phyloP scores from a whole-genome alignment of 1,140 invertebrate genomes.

The Formica exsecta region DNA sequence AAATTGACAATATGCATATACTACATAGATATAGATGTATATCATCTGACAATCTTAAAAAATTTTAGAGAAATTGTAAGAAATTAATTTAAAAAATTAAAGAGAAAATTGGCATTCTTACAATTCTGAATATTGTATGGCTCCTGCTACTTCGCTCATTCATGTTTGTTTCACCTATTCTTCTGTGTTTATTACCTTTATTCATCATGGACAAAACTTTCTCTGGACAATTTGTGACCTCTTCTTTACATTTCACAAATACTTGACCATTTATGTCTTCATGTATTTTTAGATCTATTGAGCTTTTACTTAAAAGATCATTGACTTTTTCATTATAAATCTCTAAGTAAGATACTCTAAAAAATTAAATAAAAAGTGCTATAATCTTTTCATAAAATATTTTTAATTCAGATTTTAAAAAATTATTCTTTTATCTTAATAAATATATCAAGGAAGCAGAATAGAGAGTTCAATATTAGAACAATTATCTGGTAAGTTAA shows the following conservation, averaged over 20 bases:
- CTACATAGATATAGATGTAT: not conserved
- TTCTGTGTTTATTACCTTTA: slow-evolving; percentile 90
- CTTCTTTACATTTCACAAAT: slow-evolving; percentile 88
- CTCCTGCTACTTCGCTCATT: slow-evolving; percentile 93
- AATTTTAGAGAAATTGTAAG: slow-evolving; percentile 5
- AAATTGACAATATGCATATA: not conserved
- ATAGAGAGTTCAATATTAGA: no score
- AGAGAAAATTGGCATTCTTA: slow-evolving; percentile 80
- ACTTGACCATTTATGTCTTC: slow-evolving; percentile 88
- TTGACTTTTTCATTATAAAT: slow-evolving; percentile 94
- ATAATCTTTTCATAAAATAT: not conserved
- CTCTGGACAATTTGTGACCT: slow-evolving; percentile 88
- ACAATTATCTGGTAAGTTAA: no score
- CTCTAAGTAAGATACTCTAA: slow-evolving; percentile 92
- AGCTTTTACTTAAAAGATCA: slow-evolving; percentile 89
- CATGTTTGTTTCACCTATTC: slow-evolving; percentile 92
- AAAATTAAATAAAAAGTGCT: slow-evolving; percentile 59
- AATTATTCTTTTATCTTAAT: not conserved
- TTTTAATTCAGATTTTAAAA: not conserved
- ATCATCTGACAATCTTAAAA: not conserved
- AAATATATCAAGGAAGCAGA: not conserved
- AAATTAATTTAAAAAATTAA: slow-evolving; percentile 18
- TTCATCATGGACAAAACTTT: slow-evolving; percentile 89
- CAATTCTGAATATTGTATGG: slow-evolving; percentile 91
- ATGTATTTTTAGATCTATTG: slow-evolving; percentile 89